These are phyloP conservation scores for Hystrix brachyura DNA, from an alignment of 2,113 vertebrate species.

Conservation along the genomic window DNA sequence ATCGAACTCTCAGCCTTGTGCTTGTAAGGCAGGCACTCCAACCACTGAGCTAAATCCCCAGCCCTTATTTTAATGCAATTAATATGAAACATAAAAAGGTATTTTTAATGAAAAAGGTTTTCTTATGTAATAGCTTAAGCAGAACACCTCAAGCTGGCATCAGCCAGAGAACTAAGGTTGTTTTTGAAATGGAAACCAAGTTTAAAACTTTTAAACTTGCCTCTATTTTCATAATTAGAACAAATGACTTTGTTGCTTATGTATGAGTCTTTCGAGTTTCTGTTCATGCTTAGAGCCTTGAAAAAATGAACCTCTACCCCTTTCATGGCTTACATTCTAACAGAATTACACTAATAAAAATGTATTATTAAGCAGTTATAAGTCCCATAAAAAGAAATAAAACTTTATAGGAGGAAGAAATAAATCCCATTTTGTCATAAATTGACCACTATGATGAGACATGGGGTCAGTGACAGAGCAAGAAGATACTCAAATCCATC, in stretches of 20 bases:
- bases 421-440: constrained; percentile 16
- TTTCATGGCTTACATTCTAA: not conserved
- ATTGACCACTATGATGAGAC: not conserved
- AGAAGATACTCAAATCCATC: not conserved
- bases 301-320: not conserved
- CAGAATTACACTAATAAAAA: constrained; percentile 25
- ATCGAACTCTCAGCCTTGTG: too few relatives aligned
- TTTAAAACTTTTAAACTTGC: not conserved
- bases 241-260: not conserved
- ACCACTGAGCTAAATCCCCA: too few relatives aligned
- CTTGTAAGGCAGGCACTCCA: too few relatives aligned
- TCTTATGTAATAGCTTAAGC: not conserved
- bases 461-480: not conserved
- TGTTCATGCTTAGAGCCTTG: not conserved
- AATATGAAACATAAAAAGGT: not conserved
- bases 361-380: not conserved
- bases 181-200: not conserved
- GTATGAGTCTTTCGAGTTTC: not conserved
- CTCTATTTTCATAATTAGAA: not conserved
- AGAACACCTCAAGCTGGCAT: not conserved
- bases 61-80: not conserved
- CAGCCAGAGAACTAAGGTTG: not conserved
- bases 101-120: not conserved
- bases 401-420: not conserved
- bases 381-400: constrained; percentile 23